Evolutionary conservation across 1,140 invertebrate genomes (phyloP).

Genomic region (Zaprionus capensis): DNA sequence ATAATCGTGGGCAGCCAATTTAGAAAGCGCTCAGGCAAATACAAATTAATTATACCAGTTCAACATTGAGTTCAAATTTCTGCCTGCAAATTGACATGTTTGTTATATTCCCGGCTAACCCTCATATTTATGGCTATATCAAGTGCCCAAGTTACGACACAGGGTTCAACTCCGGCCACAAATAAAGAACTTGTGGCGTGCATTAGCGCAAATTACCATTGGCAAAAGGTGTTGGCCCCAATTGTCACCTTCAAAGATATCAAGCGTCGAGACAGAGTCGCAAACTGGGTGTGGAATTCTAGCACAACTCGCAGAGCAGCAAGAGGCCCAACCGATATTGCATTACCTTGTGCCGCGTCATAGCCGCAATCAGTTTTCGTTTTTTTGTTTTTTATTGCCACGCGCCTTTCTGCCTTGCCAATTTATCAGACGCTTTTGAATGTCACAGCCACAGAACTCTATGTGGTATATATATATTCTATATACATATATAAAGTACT

Average conservation of each 20-base stretch:
- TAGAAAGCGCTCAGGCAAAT: not conserved
- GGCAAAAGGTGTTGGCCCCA: constrained; percentile 76
- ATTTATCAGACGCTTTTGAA: constrained; percentile 68
- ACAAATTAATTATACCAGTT: constrained; percentile 12
- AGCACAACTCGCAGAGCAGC: constrained; percentile 18
- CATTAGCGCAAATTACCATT: constrained; percentile 74
- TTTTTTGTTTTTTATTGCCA: constrained; percentile 57
- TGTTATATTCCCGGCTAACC: not conserved
- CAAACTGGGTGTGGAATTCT: constrained; percentile 69
- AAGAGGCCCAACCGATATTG: constrained; percentile 20
- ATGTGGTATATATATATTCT: not conserved
- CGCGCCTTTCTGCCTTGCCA: constrained; percentile 60
- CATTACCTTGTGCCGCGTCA: constrained; percentile 62
- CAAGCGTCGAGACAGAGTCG: constrained; percentile 28
- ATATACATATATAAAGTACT: not conserved
- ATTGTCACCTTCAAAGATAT: constrained; percentile 76
- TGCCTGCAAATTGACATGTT: constrained; percentile 1
- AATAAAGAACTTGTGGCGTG: constrained; percentile 52
- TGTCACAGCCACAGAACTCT: constrained; percentile 66
- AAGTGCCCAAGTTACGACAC: constrained; percentile 29
- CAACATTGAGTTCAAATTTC: not conserved
- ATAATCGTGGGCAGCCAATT: constrained; percentile 7
- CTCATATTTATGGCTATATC: constrained; percentile 57
- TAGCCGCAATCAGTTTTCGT: constrained; percentile 27
- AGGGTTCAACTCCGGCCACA: constrained; percentile 41